A percentile compares a stretch with the other conserved stretches of the same genome.
Evolutionary conservation across 2,113 vertebrate species (phyloP).

Genomic region (Mus pahari): DNA sequence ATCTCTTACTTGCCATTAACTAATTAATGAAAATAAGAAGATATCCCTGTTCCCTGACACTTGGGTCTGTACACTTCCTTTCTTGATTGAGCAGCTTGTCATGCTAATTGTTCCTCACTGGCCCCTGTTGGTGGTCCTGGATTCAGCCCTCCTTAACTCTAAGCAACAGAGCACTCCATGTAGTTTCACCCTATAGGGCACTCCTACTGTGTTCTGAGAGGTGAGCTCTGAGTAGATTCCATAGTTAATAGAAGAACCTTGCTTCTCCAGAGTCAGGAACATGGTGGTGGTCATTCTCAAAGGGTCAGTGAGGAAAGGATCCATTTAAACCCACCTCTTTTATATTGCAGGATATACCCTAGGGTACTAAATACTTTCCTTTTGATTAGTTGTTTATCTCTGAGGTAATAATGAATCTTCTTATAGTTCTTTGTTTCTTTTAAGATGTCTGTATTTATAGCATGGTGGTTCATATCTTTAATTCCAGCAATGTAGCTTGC

Average conservation of each 20-base stretch:
- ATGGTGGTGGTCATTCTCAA: not conserved
- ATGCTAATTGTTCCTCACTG: not conserved
- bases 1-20: slow-evolving; percentile 14
- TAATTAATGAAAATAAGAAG: not conserved
- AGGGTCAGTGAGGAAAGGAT: not conserved
- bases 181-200: fast-evolving
- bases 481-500: not conserved
- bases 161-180: not conserved
- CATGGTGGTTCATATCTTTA: not conserved
- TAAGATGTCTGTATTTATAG: not conserved
- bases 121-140: not conserved
- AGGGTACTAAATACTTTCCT: not conserved
- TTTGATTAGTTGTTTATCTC: not conserved
- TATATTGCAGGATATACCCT: not conserved
- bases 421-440: not conserved
- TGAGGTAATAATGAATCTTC: not conserved
- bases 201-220: not conserved
- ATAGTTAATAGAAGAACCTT: not conserved
- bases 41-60: not conserved
- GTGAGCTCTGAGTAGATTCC: not conserved
- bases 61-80: not conserved
- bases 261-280: not conserved
- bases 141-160: not conserved
- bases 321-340: not conserved
- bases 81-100: not conserved